phyloP scores from a whole-genome alignment of 1,140 invertebrate species.

The Bombus breviceps region DNA sequence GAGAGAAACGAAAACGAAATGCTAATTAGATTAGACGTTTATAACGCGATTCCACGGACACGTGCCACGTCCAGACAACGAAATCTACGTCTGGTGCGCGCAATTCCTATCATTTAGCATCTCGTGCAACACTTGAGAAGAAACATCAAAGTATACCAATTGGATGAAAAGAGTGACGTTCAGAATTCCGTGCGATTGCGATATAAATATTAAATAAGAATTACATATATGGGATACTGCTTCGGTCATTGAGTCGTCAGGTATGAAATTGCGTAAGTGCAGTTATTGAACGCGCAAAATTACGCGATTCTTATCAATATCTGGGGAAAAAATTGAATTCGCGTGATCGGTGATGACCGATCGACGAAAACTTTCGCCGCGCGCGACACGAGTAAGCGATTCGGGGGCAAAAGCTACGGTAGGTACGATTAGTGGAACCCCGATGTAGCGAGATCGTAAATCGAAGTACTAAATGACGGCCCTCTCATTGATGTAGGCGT shows the following conservation, averaged over 20 bases:
- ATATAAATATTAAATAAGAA: too few species aligned
- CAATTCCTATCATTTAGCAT: too few species aligned
- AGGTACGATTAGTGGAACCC: neutral
- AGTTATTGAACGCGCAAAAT: neutral
- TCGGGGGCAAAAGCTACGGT: neutral
- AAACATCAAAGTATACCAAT: neutral
- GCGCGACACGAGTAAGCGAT: neutral
- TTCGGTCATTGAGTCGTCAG: too few species aligned
- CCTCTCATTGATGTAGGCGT: neutral
- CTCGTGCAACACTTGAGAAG: neutral
- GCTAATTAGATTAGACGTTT: neutral
- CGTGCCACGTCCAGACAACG: too few species aligned
- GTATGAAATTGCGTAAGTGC: neutral
- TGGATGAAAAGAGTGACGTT: fast-evolving
- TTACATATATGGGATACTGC: too few species aligned
- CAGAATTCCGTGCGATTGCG: too few species aligned
- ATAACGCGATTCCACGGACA: slow-evolving; percentile 6
- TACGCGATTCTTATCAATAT: neutral
- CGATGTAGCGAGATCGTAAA: neutral
- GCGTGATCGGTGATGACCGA: neutral
- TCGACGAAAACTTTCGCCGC: too few species aligned
- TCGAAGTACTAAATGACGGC: neutral
- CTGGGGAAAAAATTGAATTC: neutral
- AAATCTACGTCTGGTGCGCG: too few species aligned
- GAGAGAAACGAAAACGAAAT: neutral